phyloP scores from a whole-genome alignment of 2,888 invertebrate genomes.

The Sarcophaga carnaria region DNA sequence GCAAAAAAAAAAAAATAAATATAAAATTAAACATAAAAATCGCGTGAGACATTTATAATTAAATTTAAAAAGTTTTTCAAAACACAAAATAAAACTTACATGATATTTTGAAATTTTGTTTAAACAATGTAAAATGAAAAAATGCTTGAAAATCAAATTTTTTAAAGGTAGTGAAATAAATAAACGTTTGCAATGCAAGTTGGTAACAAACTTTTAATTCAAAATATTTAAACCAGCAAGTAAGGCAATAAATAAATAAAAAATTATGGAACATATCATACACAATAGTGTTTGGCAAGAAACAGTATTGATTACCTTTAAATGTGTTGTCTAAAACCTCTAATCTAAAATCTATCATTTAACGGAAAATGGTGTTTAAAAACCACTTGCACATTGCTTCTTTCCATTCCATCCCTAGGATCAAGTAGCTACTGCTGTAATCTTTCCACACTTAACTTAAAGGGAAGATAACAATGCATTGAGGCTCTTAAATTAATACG shows the following conservation, averaged over 20 bases:
- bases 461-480: too few relatives aligned
- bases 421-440: too few relatives aligned
- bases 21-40: constrained; percentile 49
- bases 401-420: too few relatives aligned
- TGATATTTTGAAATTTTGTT: constrained; percentile 25
- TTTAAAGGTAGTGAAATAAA: constrained; percentile 3
- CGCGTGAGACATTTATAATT: constrained; percentile 62
- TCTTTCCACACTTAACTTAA: too few relatives aligned
- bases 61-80: constrained; percentile 28
- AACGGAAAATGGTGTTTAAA: too few relatives aligned
- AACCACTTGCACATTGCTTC: too few relatives aligned
- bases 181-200: constrained; percentile 21
- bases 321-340: too few relatives aligned
- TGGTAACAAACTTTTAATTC: background rate
- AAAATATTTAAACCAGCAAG: background rate
- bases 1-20: constrained; percentile 1
- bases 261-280: too few relatives aligned
- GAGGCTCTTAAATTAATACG: too few relatives aligned
- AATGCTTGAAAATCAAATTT: constrained; percentile 9
- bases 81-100: constrained; percentile 20
- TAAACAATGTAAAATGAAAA: background rate
- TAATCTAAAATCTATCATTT: too few relatives aligned
- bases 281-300: too few relatives aligned
- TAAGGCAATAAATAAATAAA: background rate
- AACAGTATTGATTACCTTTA: too few relatives aligned